A percentile compares a stretch with the other conserved stretches of the same genome.
phyloP scores from a whole-genome alignment of 2,888 invertebrate species.

The Synanthedon tipuliformis region DNA sequence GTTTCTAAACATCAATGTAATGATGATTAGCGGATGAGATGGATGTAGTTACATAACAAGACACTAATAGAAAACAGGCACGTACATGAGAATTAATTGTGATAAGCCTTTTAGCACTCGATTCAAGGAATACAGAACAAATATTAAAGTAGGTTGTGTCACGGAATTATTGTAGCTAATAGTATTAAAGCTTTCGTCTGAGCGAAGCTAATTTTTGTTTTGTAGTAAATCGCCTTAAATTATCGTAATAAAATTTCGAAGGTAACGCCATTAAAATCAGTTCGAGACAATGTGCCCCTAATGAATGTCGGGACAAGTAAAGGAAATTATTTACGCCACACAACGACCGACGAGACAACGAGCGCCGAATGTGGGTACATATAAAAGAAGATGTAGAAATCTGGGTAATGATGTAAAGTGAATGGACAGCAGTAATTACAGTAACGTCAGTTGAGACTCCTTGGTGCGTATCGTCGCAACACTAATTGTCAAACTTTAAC shows the following conservation, averaged over 20 bases:
- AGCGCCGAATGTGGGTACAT: conserved; percentile 37
- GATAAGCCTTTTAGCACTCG: conserved; percentile 48
- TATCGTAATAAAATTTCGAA: conserved; percentile 47
- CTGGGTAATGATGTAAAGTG: conserved; percentile 60
- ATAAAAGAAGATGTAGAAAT: conserved; percentile 60
- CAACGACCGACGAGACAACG: conserved; percentile 18
- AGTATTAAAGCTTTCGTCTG: conserved; percentile 5
- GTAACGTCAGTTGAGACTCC: conserved; percentile 34
- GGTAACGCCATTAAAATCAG: conserved; percentile 48
- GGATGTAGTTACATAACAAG: conserved; percentile 49
- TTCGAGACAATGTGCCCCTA: conserved; percentile 52
- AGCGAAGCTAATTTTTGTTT: conserved; percentile 24
- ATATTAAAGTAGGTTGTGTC: not conserved
- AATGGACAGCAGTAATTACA: conserved; percentile 62
- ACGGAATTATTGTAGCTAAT: not conserved
- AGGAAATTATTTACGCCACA: conserved; percentile 64
- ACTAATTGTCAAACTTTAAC: conserved; percentile 41
- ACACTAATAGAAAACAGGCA: conserved; percentile 34
- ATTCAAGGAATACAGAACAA: conserved; percentile 1
- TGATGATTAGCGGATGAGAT: conserved; percentile 54
- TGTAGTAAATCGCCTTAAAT: conserved; percentile 23
- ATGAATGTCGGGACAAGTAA: conserved; percentile 47
- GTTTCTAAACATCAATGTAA: conserved; percentile 47
- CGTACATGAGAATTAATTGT: conserved; percentile 30
- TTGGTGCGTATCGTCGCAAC: conserved; percentile 56